phyloP scores from a whole-genome alignment of 2,113 vertebrate species.

The Ariopsis seemanni region DNA sequence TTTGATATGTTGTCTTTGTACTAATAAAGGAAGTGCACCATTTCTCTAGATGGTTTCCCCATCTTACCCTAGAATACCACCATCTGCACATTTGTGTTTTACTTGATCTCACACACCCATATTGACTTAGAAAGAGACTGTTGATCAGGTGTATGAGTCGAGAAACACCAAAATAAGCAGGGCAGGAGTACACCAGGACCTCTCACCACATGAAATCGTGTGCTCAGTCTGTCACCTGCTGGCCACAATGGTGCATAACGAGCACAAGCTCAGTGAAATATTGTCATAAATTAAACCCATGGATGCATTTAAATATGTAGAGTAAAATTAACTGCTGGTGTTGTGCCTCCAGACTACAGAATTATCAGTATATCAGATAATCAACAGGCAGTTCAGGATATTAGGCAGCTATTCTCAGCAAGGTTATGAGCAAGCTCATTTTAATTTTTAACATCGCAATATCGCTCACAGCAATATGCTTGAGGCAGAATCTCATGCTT shows the following conservation, averaged over 20 bases:
- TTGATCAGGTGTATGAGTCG: not conserved
- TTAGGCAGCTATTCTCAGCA: not conserved
- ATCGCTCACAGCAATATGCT: not conserved
- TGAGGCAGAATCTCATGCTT: not conserved
- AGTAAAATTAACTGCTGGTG: not conserved
- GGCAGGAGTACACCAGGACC: not conserved
- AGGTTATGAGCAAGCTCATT: not conserved
- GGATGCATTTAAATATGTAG: not conserved
- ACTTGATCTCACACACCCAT: not conserved
- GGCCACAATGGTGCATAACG: conserved; percentile 10
- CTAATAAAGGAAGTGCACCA: not conserved
- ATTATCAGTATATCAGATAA: not conserved
- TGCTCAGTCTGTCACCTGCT: conserved; percentile 44
- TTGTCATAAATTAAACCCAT: not conserved
- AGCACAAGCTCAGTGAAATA: not conserved
- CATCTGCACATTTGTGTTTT: not conserved
- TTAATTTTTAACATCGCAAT: not conserved
- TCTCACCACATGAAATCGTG: not conserved
- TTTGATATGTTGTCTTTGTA: too few species aligned
- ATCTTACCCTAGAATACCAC: not conserved
- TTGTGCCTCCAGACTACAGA: not conserved
- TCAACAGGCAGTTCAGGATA: not conserved
- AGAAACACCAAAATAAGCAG: not conserved
- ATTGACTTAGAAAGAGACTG: not conserved
- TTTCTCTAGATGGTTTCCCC: not conserved